Evolutionary conservation across 2,797 vertebrate genomes (phyloP), one percentile per base, ranked within the genome.

Genomic region (Salmo trutta): DNA sequence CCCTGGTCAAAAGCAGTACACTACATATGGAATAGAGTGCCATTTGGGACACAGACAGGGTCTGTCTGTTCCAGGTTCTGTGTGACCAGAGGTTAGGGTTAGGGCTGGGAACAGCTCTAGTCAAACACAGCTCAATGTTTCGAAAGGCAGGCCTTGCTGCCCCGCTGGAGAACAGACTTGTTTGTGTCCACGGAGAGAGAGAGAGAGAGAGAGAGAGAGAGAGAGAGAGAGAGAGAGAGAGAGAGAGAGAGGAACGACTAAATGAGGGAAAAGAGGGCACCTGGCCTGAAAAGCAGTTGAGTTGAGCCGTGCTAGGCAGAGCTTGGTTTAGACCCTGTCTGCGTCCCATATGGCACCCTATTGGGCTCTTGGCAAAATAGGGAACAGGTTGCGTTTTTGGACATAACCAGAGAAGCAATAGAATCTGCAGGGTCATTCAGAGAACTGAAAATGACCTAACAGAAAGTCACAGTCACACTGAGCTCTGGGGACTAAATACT

Each of bases 111-210:
- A 84, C 76, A 77, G 64, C 47, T 77, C 24, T 17, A 36, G 77
- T 88, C 79, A 80, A 85, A 87, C 86, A 80, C 89, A 91, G 89
- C 83, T 90, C 91, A 88, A 80, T 56, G 75, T 89, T 88, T 82
- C 85, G 84, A 83, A 71, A 75, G 36, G 65, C 83, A 77, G 53
- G 70, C 33, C 77, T 15, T 31, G 72, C 69, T 80, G 76, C 72
- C 71, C 19, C 29, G 56, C 56, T 17, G 10, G 80, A 72, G 17
- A 64, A 73, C 71, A 71, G 75, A 65, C 74, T 62, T 79, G 77
- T 86, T 83, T 75, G 65, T 79, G 72, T 68, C 65, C 41, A 3
- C 2, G 10, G 41, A 47, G 41, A 47, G 2, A 47, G 41, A 47
- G 10, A 47, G 8, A 41, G 36, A 8, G 7, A 41, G 36, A 7